Evolutionary conservation across 2,797 vertebrate genomes (phyloP).

Genomic region (Lepilemur septentrionalis): DNA sequence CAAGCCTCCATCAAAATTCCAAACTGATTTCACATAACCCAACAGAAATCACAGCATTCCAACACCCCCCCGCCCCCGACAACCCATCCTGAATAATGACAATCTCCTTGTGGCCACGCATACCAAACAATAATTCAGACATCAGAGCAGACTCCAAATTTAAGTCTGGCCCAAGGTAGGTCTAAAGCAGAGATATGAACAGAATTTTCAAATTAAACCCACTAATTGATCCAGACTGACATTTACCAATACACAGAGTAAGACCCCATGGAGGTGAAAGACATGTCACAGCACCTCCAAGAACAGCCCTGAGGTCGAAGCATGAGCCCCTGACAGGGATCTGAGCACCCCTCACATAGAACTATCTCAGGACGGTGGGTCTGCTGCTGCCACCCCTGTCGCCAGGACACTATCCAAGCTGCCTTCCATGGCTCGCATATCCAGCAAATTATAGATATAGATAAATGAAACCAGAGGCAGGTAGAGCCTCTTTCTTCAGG

Average conservation of each 20-base stretch:
- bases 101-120: neutral
- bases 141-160: neutral
- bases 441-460: neutral
- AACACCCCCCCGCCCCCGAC: rapidly evolving
- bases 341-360: neutral
- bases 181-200: neutral
- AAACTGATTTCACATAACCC: neutral
- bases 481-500: neutral
- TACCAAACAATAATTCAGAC: neutral
- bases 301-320: neutral
- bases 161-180: neutral
- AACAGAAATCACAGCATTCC: neutral
- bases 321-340: neutral
- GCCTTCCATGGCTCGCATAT: neutral
- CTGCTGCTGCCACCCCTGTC: neutral
- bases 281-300: neutral
- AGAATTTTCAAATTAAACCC: neutral
- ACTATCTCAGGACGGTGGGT: too few species aligned
- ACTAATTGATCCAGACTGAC: neutral
- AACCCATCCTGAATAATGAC: neutral
- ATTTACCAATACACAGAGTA: neutral
- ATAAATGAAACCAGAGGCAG: neutral
- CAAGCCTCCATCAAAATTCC: neutral
- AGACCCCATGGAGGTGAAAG: neutral
- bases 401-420: neutral